Evolutionary conservation across 1,140 invertebrate species (phyloP), one percentile per base, ranked within the genome.

Genomic region (Triops cancriformis): DNA sequence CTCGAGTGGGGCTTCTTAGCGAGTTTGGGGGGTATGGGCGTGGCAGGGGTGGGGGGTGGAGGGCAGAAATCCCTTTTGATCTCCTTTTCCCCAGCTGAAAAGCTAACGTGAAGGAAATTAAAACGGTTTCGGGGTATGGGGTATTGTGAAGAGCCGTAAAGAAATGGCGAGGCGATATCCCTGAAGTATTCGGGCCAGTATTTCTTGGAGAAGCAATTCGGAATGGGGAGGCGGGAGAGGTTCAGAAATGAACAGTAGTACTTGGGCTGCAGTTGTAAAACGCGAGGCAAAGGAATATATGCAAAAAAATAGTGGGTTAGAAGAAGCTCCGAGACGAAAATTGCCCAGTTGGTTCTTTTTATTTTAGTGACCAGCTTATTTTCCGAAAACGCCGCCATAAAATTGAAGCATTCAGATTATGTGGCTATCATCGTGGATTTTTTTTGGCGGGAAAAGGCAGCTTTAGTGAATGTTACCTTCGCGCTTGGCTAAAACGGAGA

Each of bases 381-480:
- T 64, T 64, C 23, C 7, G 14, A 64, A 23, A n/a, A 64, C 18
- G n/a, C 51, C 14, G 14, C 51, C 51, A 64, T 64, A 64, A 64
- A 64, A 64, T 64, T 18, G n/a, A 64, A 64, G 51, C n/a, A 10
- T 64, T 64, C 51, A 64, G 51, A 64, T 64, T 14, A 64, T 64
- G 51, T 64, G 51, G 51, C 51, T 64, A 23, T 64, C 51, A 64
- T 64, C 51, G 23, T 64, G 51, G 51, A 64, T 64, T 64, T 45
- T 18, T 45, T 45, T 64, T 64, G 14, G 3, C 6, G 51, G 14
- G 31, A 37, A 37, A 7, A 37, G 51, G 51, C 10, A 64, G 51
- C 51, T 64, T n/a, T 14, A 23, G 14, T 1, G 14, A 64, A 64
- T 18, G 51, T 23, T 64, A 23, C 51, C 51, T 64, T 64, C 51